Base-by-base conservation (phyloP, 2,797 vertebrate genomes). In the Chrysolophus pictus region DNA sequence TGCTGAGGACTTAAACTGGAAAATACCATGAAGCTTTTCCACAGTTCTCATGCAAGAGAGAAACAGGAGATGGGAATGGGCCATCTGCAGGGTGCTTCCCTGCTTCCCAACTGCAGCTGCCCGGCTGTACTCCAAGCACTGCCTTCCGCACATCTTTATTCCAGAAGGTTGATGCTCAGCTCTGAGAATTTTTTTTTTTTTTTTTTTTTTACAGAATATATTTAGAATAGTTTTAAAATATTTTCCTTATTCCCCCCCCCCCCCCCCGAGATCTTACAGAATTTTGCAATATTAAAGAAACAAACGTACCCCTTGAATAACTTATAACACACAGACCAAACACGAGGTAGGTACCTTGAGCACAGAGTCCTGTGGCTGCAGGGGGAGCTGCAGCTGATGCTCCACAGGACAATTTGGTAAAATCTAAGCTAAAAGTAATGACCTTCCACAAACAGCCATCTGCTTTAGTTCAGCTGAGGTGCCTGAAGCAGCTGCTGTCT, bases 1-100 rank as follows among this genome's bases (percentile, higher is more conserved):
- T 6, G 3, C 7, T 33, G 29, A 65, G 44, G 18, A 41, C 41
- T 39, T 41, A 29, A n/a, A 53, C 2, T 5, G 33, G 28, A 68
- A 68, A 39, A n/a, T 5, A 21, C 9, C 31, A 39, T 14, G 13
- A 24, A 39, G 49, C 65, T 59, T 33, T 21, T 59, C 9, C 47
- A 9, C 26, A 12, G 31, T 17, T 39, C 41, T 49, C 28, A 5
- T 4, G 7, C n/a, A 44, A 6, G 0, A 1, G 10, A 51, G 60
- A 29, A 62, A 47, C 59, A 18, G 35, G 14, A 37, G 6, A 18
- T 7, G 33, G 41, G 46, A 82, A 39, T 0, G 1, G 41, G 19
- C 8, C 4, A 24, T 22, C 46, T 37, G 33, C 26, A 53, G 37
- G 16, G 26, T 31, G 37, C 12, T 85, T 47, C 46, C 44, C 5